Conservation (phyloP, 2,888 invertebrate genomes). For the Plusia festucae region DNA sequence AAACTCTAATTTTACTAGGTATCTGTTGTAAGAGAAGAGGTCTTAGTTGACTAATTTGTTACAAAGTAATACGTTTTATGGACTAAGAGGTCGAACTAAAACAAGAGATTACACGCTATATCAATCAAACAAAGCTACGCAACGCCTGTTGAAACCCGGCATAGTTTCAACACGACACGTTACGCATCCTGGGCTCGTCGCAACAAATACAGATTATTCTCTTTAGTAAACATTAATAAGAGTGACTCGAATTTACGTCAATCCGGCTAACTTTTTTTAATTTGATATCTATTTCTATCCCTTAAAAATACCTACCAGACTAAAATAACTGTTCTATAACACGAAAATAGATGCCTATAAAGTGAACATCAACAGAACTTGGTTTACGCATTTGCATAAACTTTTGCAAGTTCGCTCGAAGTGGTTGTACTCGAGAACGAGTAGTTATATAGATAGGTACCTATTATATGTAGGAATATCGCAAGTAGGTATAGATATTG, state of each 20-base stretch:
- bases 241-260: background rate
- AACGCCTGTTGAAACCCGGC: constrained; percentile 78
- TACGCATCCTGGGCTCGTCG: constrained; percentile 73
- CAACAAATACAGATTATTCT: constrained; percentile 48
- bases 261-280: constrained; percentile 21
- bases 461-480: constrained; percentile 37
- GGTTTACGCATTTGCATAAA: constrained; percentile 47
- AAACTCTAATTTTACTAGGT: background rate
- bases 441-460: constrained; percentile 25
- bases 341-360: constrained; percentile 17
- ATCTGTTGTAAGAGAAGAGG: background rate
- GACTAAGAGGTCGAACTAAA: constrained; percentile 72
- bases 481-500: constrained; percentile 24
- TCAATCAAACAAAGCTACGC: constrained; percentile 85
- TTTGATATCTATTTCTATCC: constrained; percentile 11
- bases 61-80: constrained; percentile 63
- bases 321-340: background rate
- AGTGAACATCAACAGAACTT: constrained; percentile 29
- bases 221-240: constrained; percentile 23
- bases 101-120: constrained; percentile 84
- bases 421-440: constrained; percentile 38
- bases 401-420: constrained; percentile 44
- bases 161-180: constrained; percentile 79
- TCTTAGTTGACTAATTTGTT: constrained; percentile 16
- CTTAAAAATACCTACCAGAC: constrained; percentile 7